These are phyloP conservation scores for Antechinus stuartii DNA, from an alignment of 2,113 vertebrate genomes.

Conservation along the genomic window DNA sequence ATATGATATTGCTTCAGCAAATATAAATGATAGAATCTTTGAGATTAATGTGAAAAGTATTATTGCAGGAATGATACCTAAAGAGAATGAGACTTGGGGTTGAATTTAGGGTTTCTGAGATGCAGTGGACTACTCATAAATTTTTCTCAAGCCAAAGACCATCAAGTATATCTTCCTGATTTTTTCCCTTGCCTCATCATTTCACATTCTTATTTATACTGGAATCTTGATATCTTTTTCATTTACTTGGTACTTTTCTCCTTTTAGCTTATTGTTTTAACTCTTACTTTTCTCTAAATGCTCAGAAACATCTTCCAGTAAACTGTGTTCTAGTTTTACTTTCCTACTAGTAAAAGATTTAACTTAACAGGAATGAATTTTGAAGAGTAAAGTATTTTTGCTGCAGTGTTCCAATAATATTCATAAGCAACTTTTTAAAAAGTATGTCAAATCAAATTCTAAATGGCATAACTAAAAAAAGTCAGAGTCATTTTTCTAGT, in stretches of 20 bases:
- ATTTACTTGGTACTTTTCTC: not conserved
- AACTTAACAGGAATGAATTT: not conserved
- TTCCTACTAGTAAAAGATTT: not conserved
- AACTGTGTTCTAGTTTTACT: not conserved
- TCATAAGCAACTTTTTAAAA: not conserved
- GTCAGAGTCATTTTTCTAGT: not conserved
- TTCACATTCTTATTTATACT: not conserved
- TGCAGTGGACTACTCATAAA: not conserved
- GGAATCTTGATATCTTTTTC: not conserved
- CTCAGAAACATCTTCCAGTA: not conserved
- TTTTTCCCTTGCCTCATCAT: not conserved
- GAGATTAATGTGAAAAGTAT: not conserved
- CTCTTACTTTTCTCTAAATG: not conserved
- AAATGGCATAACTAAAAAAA: not conserved
- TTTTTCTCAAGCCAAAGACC: not conserved
- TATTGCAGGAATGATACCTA: not conserved
- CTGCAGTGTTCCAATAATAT: not conserved
- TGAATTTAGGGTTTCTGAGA: not conserved
- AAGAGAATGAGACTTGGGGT: not conserved
- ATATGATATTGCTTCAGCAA: not conserved
- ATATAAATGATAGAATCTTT: not conserved
- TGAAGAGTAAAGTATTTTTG: not conserved
- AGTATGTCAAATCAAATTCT: not conserved
- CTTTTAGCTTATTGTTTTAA: not conserved
- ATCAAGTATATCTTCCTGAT: not conserved